phyloP scores from a whole-genome alignment of 1,140 invertebrate genomes.

The Macrobrachium rosenbergii region DNA sequence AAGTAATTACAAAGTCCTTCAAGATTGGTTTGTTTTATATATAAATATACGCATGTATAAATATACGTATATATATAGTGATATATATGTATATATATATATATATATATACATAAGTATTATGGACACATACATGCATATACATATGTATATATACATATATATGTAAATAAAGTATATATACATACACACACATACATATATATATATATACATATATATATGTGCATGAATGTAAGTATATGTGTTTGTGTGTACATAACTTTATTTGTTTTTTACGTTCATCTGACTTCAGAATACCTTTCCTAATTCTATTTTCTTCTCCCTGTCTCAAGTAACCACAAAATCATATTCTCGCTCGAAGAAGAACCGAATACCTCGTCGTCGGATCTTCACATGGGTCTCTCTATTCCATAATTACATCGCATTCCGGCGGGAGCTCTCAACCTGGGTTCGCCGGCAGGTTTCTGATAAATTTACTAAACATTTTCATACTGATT shows the following conservation, averaged over 20 bases:
- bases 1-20: neutral
- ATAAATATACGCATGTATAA: neutral
- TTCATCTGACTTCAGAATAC: too few species aligned
- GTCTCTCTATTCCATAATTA: too few species aligned
- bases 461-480: too few species aligned
- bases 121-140: neutral
- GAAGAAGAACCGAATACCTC: too few species aligned
- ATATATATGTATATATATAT: constrained; percentile 14
- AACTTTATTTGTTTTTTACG: neutral
- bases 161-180: constrained; percentile 7
- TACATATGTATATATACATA: constrained; percentile 22
- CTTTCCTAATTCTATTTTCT: neutral
- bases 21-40: neutral
- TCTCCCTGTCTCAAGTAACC: too few species aligned
- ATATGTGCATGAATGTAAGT: neutral
- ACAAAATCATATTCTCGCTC: too few species aligned
- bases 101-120: neutral
- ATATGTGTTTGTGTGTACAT: neutral
- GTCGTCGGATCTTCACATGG: too few species aligned
- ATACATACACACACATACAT: constrained; percentile 11
- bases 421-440: too few species aligned
- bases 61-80: neutral
- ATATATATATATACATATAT: constrained; percentile 20
- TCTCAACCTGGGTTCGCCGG: too few species aligned
- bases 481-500: too few species aligned